A percentile compares a stretch with the other conserved stretches of the same genome.
phyloP scores from a whole-genome alignment of 2,797 vertebrate genomes.

The Champsocephalus gunnari region DNA sequence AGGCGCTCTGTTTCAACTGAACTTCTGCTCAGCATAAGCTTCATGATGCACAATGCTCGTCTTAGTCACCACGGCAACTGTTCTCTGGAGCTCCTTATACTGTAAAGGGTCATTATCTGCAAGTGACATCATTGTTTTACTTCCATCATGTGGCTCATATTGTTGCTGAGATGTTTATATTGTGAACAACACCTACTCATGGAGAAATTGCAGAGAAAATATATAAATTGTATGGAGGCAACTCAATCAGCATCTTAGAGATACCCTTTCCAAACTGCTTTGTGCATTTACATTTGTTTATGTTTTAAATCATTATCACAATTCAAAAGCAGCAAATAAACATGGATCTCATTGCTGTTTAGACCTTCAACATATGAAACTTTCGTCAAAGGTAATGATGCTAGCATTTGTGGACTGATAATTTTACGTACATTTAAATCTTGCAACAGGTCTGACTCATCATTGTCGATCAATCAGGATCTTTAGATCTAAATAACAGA shows the following conservation, averaged over 20 bases:
- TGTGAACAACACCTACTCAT: background rate
- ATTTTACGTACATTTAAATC: background rate
- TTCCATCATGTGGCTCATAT: conserved; percentile 1
- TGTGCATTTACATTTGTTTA: background rate
- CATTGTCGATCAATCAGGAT: too few species aligned
- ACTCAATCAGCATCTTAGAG: background rate
- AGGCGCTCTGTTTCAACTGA: conserved; percentile 52
- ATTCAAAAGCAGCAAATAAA: background rate
- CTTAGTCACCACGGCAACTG: conserved; percentile 82
- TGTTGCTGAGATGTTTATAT: conserved; percentile 2
- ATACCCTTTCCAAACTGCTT: background rate
- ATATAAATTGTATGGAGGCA: background rate
- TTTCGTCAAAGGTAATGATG: background rate
- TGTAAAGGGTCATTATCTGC: conserved; percentile 29
- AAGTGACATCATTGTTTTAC: conserved; percentile 42
- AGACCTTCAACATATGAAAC: background rate
- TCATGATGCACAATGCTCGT: conserved; percentile 62
- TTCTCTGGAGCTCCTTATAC: conserved; percentile 35
- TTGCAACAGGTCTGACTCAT: background rate
- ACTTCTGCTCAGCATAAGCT: conserved; percentile 67
- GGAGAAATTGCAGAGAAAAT: background rate
- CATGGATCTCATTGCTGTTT: background rate
- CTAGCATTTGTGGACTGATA: background rate
- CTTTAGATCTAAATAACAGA: background rate
- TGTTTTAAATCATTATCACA: background rate